These are phyloP conservation scores for Zaprionus taronus DNA, from an alignment of 1,140 invertebrate genomes.

Conservation along the genomic window DNA sequence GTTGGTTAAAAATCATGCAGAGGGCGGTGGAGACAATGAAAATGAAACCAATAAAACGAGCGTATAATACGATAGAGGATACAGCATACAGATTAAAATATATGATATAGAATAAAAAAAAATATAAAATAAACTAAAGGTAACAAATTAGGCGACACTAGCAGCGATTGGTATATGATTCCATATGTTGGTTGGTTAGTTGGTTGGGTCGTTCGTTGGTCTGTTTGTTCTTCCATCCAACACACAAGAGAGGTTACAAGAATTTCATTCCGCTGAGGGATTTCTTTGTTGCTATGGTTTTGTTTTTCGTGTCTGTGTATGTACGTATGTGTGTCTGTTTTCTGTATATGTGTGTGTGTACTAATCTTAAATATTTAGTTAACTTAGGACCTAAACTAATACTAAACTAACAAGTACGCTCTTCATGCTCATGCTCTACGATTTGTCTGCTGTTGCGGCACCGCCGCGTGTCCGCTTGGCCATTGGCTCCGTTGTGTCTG, in stretches of 20 bases:
- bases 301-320: constrained; percentile 48
- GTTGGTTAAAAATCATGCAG: constrained; percentile 53
- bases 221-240: constrained; percentile 33
- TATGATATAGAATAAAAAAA: constrained; percentile 55
- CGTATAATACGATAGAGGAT: constrained; percentile 51
- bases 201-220: constrained; percentile 54
- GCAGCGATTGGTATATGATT: constrained; percentile 26
- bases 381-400: constrained; percentile 74
- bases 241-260: constrained; percentile 52
- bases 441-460: constrained; percentile 61
- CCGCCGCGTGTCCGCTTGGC: constrained; percentile 69
- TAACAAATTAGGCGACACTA: constrained; percentile 65
- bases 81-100: constrained; percentile 33
- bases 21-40: constrained; percentile 34
- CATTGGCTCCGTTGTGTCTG: constrained; percentile 70
- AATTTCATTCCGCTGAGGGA: constrained; percentile 34
- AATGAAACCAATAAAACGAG: constrained; percentile 32
- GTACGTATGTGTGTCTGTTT: constrained; percentile 29
- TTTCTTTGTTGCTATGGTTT: constrained; percentile 29
- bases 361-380: constrained; percentile 77
- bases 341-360: constrained; percentile 44
- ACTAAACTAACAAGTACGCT: constrained; percentile 74
- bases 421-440: constrained; percentile 45
- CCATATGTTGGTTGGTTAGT: constrained; percentile 44
- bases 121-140: constrained; percentile 42